These are phyloP conservation scores for Zenarchopterus dispar DNA, from an alignment of 2,797 vertebrate genomes.

Conservation along the genomic window DNA sequence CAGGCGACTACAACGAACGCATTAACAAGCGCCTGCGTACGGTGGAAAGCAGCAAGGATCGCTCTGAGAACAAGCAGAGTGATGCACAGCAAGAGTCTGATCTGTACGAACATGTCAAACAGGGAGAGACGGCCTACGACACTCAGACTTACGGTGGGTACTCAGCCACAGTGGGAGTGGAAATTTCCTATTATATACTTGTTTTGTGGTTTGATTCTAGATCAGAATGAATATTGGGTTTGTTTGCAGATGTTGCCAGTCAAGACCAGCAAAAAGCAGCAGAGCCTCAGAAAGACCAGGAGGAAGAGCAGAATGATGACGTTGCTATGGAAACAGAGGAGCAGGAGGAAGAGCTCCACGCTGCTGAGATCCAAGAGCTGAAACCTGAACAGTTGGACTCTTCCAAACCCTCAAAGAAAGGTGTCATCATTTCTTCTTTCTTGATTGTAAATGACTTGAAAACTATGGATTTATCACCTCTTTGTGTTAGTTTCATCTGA, in stretches of 20 bases:
- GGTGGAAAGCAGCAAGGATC: conserved; percentile 78
- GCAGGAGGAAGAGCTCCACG: conserved; percentile 82
- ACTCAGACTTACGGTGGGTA: conserved; percentile 92
- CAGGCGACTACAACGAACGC: conserved; percentile 87
- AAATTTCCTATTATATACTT: too few species aligned
- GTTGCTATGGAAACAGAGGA: conserved; percentile 85
- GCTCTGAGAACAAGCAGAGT: conserved; percentile 53
- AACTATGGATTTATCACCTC: too few species aligned
- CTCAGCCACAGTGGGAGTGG: neutral
- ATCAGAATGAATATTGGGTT: neutral
- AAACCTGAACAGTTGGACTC: conserved; percentile 86
- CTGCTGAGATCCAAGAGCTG: conserved; percentile 83
- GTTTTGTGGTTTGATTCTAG: too few species aligned
- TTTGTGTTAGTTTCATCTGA: too few species aligned
- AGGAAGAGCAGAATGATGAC: conserved; percentile 74
- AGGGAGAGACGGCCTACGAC: conserved; percentile 85
- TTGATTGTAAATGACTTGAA: too few species aligned
- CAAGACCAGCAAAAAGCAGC: conserved; percentile 88
- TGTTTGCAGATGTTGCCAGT: conserved; percentile 88
- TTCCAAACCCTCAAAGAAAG: conserved; percentile 72
- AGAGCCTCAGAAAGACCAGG: conserved; percentile 69
- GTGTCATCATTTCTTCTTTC: conserved; percentile 34
- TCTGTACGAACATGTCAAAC: conserved; percentile 90
- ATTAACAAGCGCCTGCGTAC: conserved; percentile 91
- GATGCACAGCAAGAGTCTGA: conserved; percentile 85